phyloP scores from a whole-genome alignment of 2,888 invertebrate species.

The Pheosia gnoma region DNA sequence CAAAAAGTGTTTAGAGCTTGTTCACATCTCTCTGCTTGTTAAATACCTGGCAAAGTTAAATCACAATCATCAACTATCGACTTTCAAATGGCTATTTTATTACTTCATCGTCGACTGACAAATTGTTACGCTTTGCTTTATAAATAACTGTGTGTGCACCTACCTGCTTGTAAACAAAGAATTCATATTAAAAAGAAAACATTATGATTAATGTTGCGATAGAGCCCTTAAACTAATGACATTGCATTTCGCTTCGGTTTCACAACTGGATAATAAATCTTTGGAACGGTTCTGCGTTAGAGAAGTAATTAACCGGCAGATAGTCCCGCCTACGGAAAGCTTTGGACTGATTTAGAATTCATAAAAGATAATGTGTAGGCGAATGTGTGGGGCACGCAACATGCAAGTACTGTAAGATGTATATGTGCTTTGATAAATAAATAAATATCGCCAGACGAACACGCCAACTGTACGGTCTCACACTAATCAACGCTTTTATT shows the following conservation, averaged over 20 bases:
- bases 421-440: constrained; percentile 9
- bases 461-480: too few relatives aligned
- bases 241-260: constrained; percentile 60
- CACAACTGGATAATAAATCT: constrained; percentile 67
- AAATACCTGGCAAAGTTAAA: not conserved
- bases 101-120: constrained; percentile 38
- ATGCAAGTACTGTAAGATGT: constrained; percentile 11
- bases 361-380: constrained; percentile 20
- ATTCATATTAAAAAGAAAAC: constrained; percentile 48
- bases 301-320: constrained; percentile 36
- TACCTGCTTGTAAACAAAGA: constrained; percentile 57
- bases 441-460: too few relatives aligned
- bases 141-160: constrained; percentile 50
- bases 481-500: too few relatives aligned
- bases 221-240: constrained; percentile 66
- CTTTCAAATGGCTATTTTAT: constrained; percentile 7
- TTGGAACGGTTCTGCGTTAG: constrained; percentile 44
- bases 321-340: constrained; percentile 23
- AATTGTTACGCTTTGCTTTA: constrained; percentile 45
- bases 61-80: constrained; percentile 6
- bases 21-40: not conserved
- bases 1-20: not conserved
- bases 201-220: constrained; percentile 61
- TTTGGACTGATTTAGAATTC: constrained; percentile 37
- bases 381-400: constrained; percentile 11